A percentile compares a stretch with the other conserved stretches of the same genome.
Conservation (phyloP, 2,888 invertebrate species). For the Lasioglossum villosulum region DNA sequence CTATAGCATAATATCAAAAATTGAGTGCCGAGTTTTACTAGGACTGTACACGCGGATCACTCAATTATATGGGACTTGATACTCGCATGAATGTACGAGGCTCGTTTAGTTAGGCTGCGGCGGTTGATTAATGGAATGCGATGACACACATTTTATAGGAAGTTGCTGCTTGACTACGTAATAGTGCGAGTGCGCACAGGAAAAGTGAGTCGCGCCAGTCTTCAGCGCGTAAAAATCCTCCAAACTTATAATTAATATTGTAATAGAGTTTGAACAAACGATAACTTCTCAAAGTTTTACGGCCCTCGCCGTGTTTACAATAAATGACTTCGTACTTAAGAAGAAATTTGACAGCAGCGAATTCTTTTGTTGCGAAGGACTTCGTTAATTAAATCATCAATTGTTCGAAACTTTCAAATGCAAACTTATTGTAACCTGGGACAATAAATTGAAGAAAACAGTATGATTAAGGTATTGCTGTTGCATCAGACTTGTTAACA, state of each 20-base stretch:
- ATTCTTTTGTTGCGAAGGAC: not conserved
- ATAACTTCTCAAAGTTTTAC: constrained; percentile 22
- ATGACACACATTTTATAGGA: constrained; percentile 13
- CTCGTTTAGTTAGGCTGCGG: not conserved
- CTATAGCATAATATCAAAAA: not conserved
- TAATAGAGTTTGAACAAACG: not conserved
- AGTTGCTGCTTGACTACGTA: not conserved
- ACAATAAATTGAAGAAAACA: not conserved
- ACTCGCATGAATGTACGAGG: constrained; percentile 1
- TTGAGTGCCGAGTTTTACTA: not conserved
- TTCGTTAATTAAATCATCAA: not conserved
- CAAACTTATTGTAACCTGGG: not conserved
- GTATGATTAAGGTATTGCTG: not conserved
- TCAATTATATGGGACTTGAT: not conserved
- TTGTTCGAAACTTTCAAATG: not conserved
- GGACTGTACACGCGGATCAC: not conserved
- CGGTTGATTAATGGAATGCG: constrained; percentile 8
- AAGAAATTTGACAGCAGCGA: not conserved
- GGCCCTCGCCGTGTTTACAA: not conserved
- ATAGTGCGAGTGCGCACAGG: not conserved
- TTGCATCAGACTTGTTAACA: not conserved
- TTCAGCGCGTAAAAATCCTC: not conserved
- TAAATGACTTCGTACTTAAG: not conserved
- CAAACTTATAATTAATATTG: constrained; percentile 1
- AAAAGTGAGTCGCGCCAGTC: not conserved